Base-by-base conservation (phyloP, 2,113 vertebrate species). In the Corythaeola cristata region DNA sequence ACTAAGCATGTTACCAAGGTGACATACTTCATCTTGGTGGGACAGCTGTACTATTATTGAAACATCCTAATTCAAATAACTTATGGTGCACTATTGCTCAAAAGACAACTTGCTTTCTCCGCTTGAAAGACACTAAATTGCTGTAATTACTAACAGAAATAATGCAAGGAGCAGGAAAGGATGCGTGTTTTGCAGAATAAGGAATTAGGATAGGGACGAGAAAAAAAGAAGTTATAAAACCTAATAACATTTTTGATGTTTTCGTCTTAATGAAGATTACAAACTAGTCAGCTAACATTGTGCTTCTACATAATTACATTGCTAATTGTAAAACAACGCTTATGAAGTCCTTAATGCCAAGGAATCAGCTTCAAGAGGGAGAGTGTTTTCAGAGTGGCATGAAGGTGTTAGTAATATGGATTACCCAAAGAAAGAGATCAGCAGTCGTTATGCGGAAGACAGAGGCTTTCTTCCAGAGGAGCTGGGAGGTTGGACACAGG, bases 1-100 rank as follows among this genome's bases (percentile, higher is more conserved):
- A 71, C 55, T 26, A 78, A 94, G 64, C 64, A 30, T 67, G 83
- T 91, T 97, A 91, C 89, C 86, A 82, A 96, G 93, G 94, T 95
- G 90, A 96, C 83, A 71, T 59, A 59, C 55, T 96, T 93, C 81
- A 83, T 85, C 66, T 80, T 95, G 85, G 73, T 93, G 95, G 90
- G 87, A 88, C 94, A 94, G 80, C 86, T 90, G 95, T 75, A 91
- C 78, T 85, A 13, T 73, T 74, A 71, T 35, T 72, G 89, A 90
- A 93, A 92, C 55, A 76, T 60, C 87, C 27, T 32, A 44, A 78
- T 88, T 90, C 66, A 79, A 84, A 68, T 59, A 93, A 73, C 22
- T 37, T 67, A 17, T 10, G 55, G 52, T 73, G 45, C 0, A 7
- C 55, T 87, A n/a, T 7, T 89, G 69, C 56, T 80, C 63, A 82